These are phyloP conservation scores for Sebastes hubbsi DNA, from an alignment of 2,797 vertebrate species.

Conservation along the genomic window DNA sequence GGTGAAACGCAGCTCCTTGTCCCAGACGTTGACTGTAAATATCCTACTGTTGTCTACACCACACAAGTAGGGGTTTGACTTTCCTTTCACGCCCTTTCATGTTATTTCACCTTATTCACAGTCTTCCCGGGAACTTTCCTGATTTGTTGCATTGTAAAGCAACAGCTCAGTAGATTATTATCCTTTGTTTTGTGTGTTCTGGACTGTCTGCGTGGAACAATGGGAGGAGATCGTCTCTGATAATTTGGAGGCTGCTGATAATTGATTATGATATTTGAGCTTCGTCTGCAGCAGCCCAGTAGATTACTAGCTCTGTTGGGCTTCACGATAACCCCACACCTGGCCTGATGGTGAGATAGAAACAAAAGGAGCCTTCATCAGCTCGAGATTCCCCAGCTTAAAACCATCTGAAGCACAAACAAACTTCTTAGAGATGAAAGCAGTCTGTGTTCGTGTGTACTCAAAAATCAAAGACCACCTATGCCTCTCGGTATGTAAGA, in stretches of 20 bases:
- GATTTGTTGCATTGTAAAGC: constrained; percentile 45
- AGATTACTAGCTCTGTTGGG: constrained; percentile 48
- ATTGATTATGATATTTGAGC: constrained; percentile 65
- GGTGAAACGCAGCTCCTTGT: constrained; percentile 61
- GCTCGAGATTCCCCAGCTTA: constrained; percentile 44
- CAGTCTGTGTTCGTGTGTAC: constrained; percentile 37
- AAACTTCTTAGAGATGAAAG: constrained; percentile 72
- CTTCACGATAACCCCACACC: constrained; percentile 59
- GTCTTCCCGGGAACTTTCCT: constrained; percentile 32
- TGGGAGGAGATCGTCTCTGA: constrained; percentile 45
- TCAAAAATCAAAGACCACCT: constrained; percentile 69
- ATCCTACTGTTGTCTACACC: constrained; percentile 63
- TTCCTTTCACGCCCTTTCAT: constrained; percentile 54
- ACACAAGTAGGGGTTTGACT: constrained; percentile 60
- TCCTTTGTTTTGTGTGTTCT: constrained; percentile 45
- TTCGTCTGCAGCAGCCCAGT: constrained; percentile 22
- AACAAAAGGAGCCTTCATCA: constrained; percentile 64
- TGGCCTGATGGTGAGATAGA: constrained; percentile 61
- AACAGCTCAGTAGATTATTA: constrained; percentile 44
- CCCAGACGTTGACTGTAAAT: constrained; percentile 77
- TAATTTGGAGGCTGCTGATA: constrained; percentile 54
- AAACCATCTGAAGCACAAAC: constrained; percentile 48
- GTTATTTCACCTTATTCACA: constrained; percentile 40
- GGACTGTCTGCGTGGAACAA: constrained; percentile 38
- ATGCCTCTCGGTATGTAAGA: constrained; percentile 56